phyloP scores from a whole-genome alignment of 92 coral and sea anemone genomes.

The Phenganax stokvisi region DNA sequence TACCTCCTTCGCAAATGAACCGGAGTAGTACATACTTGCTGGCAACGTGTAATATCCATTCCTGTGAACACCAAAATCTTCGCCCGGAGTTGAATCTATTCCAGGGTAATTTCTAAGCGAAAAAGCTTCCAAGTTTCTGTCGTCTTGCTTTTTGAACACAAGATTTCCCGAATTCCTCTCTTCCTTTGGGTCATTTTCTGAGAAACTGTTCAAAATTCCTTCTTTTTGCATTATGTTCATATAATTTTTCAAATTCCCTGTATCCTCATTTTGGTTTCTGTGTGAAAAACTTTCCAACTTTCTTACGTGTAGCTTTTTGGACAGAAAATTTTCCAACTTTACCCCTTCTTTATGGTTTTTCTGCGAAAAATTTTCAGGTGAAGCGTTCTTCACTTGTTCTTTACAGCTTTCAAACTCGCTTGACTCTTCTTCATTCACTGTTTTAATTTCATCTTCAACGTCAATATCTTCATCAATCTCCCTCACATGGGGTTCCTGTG shows the following conservation, averaged over 20 bases:
- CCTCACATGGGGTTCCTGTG: slow-evolving; percentile 6
- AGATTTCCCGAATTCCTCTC: not conserved
- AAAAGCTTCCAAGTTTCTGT: not conserved
- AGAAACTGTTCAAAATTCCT: not conserved
- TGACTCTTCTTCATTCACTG: not conserved
- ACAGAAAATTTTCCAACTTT: too few relatives aligned
- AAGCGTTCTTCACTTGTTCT: not conserved
- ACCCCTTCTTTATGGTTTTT: too few relatives aligned
- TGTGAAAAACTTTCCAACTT: not conserved
- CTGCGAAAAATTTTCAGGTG: too few relatives aligned
- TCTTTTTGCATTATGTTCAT: not conserved
- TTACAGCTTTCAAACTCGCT: not conserved
- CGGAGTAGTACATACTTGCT: slow-evolving; percentile 1
- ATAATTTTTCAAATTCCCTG: too few relatives aligned
- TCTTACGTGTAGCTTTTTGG: not conserved
- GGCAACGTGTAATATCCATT: not conserved
- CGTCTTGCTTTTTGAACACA: not conserved
- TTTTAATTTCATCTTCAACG: not conserved
- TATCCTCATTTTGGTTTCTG: too few relatives aligned
- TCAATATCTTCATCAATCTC: not conserved
- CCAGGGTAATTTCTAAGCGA: not conserved
- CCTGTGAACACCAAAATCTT: not conserved
- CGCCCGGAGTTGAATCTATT: not conserved
- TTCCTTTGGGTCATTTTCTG: not conserved
- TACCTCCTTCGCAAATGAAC: slow-evolving; percentile 15